Conservation (phyloP, 2,113 vertebrate species). For the Corythaeola cristata region DNA sequence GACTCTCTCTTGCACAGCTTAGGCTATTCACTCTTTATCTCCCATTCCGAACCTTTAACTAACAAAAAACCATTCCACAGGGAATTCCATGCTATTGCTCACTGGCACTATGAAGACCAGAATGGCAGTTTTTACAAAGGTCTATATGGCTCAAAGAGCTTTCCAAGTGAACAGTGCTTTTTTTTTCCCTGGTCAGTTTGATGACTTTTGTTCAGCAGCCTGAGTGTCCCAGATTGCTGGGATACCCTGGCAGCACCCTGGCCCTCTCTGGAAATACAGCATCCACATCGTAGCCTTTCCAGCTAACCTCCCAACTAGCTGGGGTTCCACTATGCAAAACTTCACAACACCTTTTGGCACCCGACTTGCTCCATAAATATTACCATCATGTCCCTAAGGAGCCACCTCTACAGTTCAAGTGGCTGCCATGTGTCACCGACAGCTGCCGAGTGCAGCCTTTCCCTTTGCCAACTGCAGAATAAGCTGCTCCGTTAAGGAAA, state of each 20-base stretch:
- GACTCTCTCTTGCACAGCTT: neutral
- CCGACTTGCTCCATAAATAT: neutral
- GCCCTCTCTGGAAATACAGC: neutral
- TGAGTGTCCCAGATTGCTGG: neutral
- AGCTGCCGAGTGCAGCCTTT: neutral
- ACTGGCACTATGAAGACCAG: neutral
- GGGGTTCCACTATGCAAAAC: neutral
- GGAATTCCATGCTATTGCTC: neutral
- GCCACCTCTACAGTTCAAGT: neutral
- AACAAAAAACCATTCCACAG: neutral
- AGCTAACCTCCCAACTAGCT: neutral
- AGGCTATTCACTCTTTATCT: neutral
- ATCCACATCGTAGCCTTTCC: neutral
- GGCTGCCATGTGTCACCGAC: neutral
- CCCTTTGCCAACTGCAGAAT: neutral
- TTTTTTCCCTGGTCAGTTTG: neutral
- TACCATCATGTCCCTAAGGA: neutral
- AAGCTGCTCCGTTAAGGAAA: neutral
- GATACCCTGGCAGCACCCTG: neutral
- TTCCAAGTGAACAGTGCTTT: neutral
- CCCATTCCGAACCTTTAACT: neutral
- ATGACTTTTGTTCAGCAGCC: neutral
- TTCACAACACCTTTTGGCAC: neutral
- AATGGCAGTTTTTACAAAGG: neutral
- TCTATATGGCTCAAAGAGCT: neutral